Evolutionary conservation across 2,888 invertebrate species (phyloP).

Genomic region (Saturnia pavonia): DNA sequence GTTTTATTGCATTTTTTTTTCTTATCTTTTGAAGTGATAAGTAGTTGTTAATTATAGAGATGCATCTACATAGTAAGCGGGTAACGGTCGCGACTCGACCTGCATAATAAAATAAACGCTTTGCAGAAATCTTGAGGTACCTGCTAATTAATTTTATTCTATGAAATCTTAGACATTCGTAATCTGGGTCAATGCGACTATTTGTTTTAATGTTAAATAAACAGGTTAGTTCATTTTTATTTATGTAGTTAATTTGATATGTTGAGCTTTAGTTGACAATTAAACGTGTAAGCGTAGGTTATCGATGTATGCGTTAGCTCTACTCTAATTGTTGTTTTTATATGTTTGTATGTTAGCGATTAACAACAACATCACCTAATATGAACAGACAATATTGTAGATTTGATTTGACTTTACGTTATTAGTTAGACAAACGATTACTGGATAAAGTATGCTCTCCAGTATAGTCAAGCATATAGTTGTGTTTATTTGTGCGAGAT

Average conservation of each 20-base stretch:
- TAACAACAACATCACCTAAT: not conserved
- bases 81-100: constrained; percentile 40
- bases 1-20: not conserved
- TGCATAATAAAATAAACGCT: constrained; percentile 43
- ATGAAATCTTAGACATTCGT: constrained; percentile 44
- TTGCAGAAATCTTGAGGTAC: constrained; percentile 25
- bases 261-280: constrained; percentile 2
- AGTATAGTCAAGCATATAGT: not conserved
- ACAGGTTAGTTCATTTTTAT: constrained; percentile 12
- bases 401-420: not conserved
- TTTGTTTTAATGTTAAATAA: constrained; percentile 17
- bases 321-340: not conserved
- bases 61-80: constrained; percentile 60
- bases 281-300: not conserved
- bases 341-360: not conserved
- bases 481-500: too few species aligned
- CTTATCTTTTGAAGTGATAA: constrained; percentile 14
- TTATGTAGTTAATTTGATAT: constrained; percentile 6
- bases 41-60: constrained; percentile 65
- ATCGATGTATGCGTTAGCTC: not conserved
- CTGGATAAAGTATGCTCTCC: not conserved
- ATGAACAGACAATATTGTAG: not conserved
- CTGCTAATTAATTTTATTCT: constrained; percentile 45
- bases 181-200: constrained; percentile 37
- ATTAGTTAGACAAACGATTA: not conserved